Base-by-base conservation (phyloP, 2,888 invertebrate genomes). In the Himalopsyche tibetana region DNA sequence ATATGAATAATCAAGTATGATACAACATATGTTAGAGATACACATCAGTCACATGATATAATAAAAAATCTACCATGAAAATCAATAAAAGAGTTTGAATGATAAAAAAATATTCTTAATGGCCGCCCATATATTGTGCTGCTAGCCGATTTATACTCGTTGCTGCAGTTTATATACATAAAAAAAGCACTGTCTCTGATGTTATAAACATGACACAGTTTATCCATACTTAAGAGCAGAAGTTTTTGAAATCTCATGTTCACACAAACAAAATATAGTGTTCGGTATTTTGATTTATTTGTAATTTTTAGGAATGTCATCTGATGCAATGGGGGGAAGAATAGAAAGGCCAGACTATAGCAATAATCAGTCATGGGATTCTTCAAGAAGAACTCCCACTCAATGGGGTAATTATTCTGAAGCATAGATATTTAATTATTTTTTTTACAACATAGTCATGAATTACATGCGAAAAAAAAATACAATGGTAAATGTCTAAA, bases 241-340 rank as follows among this genome's bases (percentile, higher is more conserved):
- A 40, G 80, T 17, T 40, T 80, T 4, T 80, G 80, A 19, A 15
- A 4, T 36, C 42, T 80, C 12, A 28, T 28, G 28, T 28, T 28
- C 28, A 28, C 28, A 28, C 28, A 17, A 28, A 80, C 4, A 80
- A 19, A 12, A 4, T 56, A n/a, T 11, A 17, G 17, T 11, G 40
- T 55, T 56, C 2, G n/a, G 36, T n/a, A 36, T 74, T n/a, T 63
- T 9, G 19, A 28, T 74, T 5, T 28, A 28, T 2, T 28, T 28
- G 28, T 28, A 28, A 28, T 28, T 28, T 28, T 28, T 90, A 92
- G 96, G 96, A 85, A 96, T 96, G 95, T 96, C 96, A 42, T 95
- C 95, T 0, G 96, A 96, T 89, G 96, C 95, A 11, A 92, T 92
- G 91, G 91, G 92, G 89, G 93, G 94, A 55, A 93, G 94, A 17